Conservation (phyloP, 2,113 vertebrate species). For the Pampusana beccarii region DNA sequence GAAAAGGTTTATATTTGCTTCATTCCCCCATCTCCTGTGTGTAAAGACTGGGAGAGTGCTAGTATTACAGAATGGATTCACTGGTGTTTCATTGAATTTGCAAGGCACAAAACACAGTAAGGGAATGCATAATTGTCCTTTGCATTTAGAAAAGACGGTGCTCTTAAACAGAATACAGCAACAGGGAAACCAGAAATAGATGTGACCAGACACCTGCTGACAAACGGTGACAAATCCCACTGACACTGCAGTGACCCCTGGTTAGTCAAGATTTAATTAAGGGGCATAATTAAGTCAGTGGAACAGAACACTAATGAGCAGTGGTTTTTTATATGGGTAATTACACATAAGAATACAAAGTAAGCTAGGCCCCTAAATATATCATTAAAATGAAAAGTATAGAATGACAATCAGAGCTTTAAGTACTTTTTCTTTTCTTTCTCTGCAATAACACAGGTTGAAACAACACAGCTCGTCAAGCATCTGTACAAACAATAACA, state of each 20-base stretch:
- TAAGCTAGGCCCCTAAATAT: slow-evolving; percentile 53
- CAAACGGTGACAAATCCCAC: slow-evolving; percentile 82
- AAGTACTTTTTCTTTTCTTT: not conserved
- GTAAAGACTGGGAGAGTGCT: not conserved
- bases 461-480: not conserved
- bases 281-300: slow-evolving; percentile 86
- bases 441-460: not conserved
- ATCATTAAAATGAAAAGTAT: slow-evolving; percentile 69
- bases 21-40: not conserved
- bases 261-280: slow-evolving; percentile 88
- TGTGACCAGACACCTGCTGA: slow-evolving; percentile 89
- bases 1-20: not conserved
- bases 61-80: not conserved
- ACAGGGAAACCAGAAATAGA: slow-evolving; percentile 89
- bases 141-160: slow-evolving; percentile 1
- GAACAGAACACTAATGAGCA: slow-evolving; percentile 83
- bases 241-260: slow-evolving; percentile 83
- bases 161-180: slow-evolving; percentile 80
- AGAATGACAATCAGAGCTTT: slow-evolving; percentile 46
- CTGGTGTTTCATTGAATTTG: not conserved
- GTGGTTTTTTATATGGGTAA: slow-evolving; percentile 73
- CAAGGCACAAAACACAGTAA: not conserved
- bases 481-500: not conserved
- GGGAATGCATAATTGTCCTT: not conserved
- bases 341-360: slow-evolving; percentile 78